Base-by-base conservation (phyloP, 1,140 invertebrate species). In the Zaprionus camerounensis region DNA sequence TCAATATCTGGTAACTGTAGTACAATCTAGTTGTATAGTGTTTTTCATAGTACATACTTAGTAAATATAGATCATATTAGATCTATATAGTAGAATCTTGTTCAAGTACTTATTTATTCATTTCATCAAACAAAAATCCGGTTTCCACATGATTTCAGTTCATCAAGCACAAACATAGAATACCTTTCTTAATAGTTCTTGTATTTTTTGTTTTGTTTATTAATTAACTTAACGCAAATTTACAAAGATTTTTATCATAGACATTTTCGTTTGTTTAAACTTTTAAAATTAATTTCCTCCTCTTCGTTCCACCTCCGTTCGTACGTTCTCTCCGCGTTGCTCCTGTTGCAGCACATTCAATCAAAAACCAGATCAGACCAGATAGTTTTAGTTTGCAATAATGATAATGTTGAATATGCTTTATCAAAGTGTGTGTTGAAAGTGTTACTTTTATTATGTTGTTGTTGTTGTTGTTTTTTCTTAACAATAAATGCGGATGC, bases 141-240 rank as follows among this genome's bases (percentile, higher is more conserved):
- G 36, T 15, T 38, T 5, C 36, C 3, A 31, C 3, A 31, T 31
- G 31, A 31, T 34, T 34, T 11, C 2, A 34, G 31, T 34, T 15
- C 13, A 38, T 13, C 0, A 38, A 38, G 15, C 1, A 38, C 36
- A 38, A 11, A 2, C 15, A n/a, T 41, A 41, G n/a, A 17, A 62
- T 34, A 55, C 46, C 17, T 64, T 38, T 72, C 20, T 62, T 68
- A 79, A 73, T 90, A 73, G 46, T 81, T 51, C 11, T 22, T 71
- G 63, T 83, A 0, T 26, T 81, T n/a, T 44, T 44, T 38, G n/a
- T n/a, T 12, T 38, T 34, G 31, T 81, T 78, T 84, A 90, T 88
- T 81, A 80, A 71, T 87, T 88, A 88, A 88, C 85, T 88, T 88
- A 88, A 88, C 85, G 81, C 85, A 85, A 46, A 90, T 88, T 85